Percentiles rank a stretch among this genome's conserved stretches.
These are phyloP conservation scores for Acronicta psi DNA, from an alignment of 2,888 invertebrate genomes.

Conservation along the genomic window DNA sequence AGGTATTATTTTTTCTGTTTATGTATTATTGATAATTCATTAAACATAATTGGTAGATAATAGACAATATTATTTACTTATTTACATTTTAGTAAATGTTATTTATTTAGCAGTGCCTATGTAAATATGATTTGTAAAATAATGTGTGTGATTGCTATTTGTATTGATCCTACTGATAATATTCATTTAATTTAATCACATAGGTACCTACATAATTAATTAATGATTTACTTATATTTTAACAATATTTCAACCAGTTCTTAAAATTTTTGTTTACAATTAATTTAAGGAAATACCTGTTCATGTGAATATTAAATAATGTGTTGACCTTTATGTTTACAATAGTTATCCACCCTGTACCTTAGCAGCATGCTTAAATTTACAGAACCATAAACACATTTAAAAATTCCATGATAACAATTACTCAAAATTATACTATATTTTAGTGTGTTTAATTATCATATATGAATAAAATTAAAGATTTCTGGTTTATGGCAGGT, in stretches of 20 bases:
- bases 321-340: background rate
- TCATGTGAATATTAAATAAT: background rate
- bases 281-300: background rate
- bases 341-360: no score
- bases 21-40: constrained; percentile 23
- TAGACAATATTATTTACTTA: constrained; percentile 6
- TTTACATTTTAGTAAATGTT: constrained; percentile 16
- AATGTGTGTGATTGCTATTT: constrained; percentile 38
- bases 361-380: no score
- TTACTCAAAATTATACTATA: no score
- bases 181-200: constrained; percentile 26
- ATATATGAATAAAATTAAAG: background rate
- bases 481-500: background rate
- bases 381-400: no score
- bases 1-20: background rate
- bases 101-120: constrained; percentile 30
- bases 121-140: constrained; percentile 26
- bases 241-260: constrained; percentile 1
- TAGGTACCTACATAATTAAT: no score
- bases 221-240: constrained; percentile 9
- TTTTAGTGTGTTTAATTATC: background rate
- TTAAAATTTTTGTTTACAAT: background rate
- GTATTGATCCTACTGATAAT: constrained; percentile 21
- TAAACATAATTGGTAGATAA: no score
- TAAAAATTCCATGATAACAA: no score